Percentiles rank a stretch among this genome's conserved stretches.
Conservation (phyloP, 30 jellyfish, hydroid and myxozoan species). For the Euphysa ruthae region DNA sequence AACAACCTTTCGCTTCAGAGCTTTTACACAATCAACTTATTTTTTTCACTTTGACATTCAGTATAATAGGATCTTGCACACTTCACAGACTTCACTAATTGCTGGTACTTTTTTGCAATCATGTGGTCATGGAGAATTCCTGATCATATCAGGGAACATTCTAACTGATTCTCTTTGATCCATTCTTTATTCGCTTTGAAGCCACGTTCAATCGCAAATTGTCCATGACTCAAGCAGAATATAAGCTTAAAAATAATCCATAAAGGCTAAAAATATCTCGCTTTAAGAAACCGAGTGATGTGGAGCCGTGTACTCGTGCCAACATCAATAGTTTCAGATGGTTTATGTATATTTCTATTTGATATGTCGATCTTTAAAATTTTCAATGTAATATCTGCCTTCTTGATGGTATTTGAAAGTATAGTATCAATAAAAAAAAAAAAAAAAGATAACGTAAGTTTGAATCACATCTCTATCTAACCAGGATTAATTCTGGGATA, state of each 20-base stretch:
- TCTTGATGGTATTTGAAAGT: not conserved
- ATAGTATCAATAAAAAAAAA: no score
- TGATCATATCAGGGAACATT: not conserved
- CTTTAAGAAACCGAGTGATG: not conserved
- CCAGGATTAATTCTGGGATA: no score
- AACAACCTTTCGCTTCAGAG: not conserved
- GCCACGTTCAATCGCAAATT: constrained; percentile 16
- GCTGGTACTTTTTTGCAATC: not conserved
- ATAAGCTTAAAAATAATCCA: not conserved
- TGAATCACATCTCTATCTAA: no score
- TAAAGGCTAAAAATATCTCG: not conserved
- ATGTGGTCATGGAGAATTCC: not conserved
- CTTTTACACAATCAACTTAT: not conserved
- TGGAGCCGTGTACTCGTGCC: not conserved
- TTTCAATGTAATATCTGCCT: not conserved
- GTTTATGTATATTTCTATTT: not conserved
- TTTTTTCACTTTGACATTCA: not conserved
- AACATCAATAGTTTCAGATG: not conserved
- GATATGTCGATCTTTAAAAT: not conserved
- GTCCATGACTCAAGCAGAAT: constrained; percentile 17
- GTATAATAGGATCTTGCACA: not conserved
- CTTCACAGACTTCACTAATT: not conserved
- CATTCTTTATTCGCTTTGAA: constrained; percentile 11
- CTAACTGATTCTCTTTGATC: not conserved
- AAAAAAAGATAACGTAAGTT: no score